These are phyloP conservation scores for Onychomys torridus DNA, from an alignment of 2,797 vertebrate species.

Conservation along the genomic window DNA sequence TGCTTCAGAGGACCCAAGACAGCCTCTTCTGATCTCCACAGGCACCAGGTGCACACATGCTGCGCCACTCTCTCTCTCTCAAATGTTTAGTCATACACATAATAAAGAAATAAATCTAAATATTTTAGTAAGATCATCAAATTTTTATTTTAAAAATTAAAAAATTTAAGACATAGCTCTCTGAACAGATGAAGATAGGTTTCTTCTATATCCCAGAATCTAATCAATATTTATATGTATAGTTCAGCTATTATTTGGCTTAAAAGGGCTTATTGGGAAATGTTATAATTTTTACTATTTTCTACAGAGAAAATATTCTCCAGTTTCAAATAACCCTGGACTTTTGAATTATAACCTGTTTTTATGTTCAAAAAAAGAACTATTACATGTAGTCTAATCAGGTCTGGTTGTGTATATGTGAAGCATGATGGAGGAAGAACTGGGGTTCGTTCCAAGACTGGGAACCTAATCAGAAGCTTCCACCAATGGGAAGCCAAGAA, in stretches of 20 bases:
- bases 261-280: no score
- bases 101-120: neutral
- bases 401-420: neutral
- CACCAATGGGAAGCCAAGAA: neutral
- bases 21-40: neutral
- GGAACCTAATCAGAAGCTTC: neutral
- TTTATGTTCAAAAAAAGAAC: neutral
- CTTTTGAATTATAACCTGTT: no score
- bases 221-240: no score
- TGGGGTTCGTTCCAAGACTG: neutral
- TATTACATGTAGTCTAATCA: neutral
- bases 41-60: no score
- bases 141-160: neutral
- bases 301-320: no score
- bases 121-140: neutral
- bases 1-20: neutral
- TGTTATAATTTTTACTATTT: no score
- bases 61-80: no score
- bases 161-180: no score
- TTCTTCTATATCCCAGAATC: no score
- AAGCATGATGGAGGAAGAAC: constrained; percentile 20
- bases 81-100: neutral
- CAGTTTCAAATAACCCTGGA: no score
- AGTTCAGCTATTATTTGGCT: no score
- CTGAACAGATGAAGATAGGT: no score